Base-by-base conservation (phyloP, 2,888 invertebrate genomes). In the Cryptus armator region DNA sequence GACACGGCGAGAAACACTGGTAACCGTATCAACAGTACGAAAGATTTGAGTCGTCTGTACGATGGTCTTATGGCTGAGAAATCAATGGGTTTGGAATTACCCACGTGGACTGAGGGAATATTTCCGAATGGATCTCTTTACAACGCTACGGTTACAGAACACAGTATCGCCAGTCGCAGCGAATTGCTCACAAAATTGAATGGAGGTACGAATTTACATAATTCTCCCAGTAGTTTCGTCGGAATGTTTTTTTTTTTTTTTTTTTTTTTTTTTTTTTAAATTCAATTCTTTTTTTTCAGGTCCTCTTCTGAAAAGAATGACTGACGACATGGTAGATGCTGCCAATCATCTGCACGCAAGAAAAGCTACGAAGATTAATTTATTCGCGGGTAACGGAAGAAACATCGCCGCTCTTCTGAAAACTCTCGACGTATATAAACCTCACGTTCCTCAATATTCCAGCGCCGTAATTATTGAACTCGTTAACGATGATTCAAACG, bases 401-500 rank as follows among this genome's bases (percentile, higher is more conserved):
- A 92, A 91, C 43, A 76, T 93, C 19, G 90, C 88, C 6, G 95
- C 94, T 0, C 87, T 96, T 24, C 94, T 96, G 91, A 94, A 94
- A 5, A 95, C 95, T 1, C 93, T 95, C 0, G 94, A 94, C 29
- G 94, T 95, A 1, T 96, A 94, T 88, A 92, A 94, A 75, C 93
- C 95, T 0, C 95, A 95, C 81, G 94, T 95, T 83, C 96, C 96
- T 0, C 94, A 93, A n/a, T 96, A 95, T 85, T 95, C 95, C 0
- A 91, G 95, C 29, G 94, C 95, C 0, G 94, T 95, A 81, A 92
- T 95, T 2, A 85, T 96, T 64, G 96, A 96, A 89, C 91, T 96
- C 10, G 94, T 95, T 84, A 91, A 83, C 44, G 19, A 51, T n/a
- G 37, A 80, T 9, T 9, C 82, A n/a, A n/a, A n/a, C n/a, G 4